Base-by-base conservation (phyloP, 2,888 invertebrate species). In the Creontiades dilutus region DNA sequence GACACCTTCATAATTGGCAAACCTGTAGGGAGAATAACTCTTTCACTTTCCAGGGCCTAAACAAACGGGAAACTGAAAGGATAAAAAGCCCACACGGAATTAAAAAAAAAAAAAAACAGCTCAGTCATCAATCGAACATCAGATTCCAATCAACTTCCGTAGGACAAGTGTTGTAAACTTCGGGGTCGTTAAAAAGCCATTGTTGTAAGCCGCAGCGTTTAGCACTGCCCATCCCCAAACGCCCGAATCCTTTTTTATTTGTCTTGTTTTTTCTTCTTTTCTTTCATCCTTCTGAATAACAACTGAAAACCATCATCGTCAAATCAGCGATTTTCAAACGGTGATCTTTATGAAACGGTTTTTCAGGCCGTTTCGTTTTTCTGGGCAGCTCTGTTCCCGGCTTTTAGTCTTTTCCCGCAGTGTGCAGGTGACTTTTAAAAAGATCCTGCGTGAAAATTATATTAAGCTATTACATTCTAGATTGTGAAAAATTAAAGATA, bases 121-220 rank as follows among this genome's bases (percentile, higher is more conserved):
- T 68, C 23, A 27, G 27, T 13, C 68, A 68, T 68, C 68, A 23
- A 23, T 68, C 5, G 23, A 68, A 27, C 68, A 68, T 68, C 23
- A 68, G 27, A 68, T 27, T 7, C 68, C 9, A 23, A 68, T 68
- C 19, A 68, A 23, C 68, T 23, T 68, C 68, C 68, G 68, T 37
- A 23, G 68, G 68, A 68, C 68, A 23, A 68, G 68, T 12, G 68
- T 23, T 68, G 68, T 68, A 23, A 68, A 68, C 68, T 68, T 68
- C 27, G 7, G 27, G 68, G 68, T 68, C 68, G 11, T 68, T 68
- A 23, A 23, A 68, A 68, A 23, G 68, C 68, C 23, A 68, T 68
- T 68, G 68, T 68, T 68, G 11, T 68, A 19, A 68, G 23, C 68
- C 19, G 14, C 61, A 19, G 52, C 52, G 16, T n/a, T 61, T 61